These are phyloP conservation scores for Calliopsis andreniformis DNA, from an alignment of 1,140 invertebrate species.

Conservation along the genomic window DNA sequence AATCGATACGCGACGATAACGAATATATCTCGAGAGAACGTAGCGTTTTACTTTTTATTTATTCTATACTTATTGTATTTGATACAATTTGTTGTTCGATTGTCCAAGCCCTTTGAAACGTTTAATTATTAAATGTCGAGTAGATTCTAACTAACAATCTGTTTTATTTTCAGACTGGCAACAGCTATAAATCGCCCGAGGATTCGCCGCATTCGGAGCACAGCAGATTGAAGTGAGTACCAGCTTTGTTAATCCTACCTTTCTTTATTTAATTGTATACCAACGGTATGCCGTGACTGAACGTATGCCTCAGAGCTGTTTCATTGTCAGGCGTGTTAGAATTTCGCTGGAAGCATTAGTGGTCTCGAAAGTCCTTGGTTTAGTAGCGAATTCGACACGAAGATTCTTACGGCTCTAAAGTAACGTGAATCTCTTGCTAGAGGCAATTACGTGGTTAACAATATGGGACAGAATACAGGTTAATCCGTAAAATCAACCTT, in stretches of 20 bases:
- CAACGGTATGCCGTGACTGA: too few species aligned
- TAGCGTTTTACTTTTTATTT: too few species aligned
- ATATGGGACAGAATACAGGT: neutral
- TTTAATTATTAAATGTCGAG: too few species aligned
- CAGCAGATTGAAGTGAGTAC: constrained; percentile 77
- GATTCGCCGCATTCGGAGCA: constrained; percentile 73
- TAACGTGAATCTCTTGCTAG: constrained; percentile 14
- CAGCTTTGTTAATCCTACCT: constrained; percentile 27
- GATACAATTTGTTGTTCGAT: too few species aligned
- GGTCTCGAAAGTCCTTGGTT: neutral
- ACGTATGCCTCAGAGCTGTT: too few species aligned
- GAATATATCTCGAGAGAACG: too few species aligned
- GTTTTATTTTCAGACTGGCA: constrained; percentile 72
- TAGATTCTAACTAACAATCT: constrained; percentile 34
- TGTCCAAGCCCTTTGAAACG: too few species aligned
- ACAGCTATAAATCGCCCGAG: constrained; percentile 75
- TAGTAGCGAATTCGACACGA: neutral
- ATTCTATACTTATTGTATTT: too few species aligned
- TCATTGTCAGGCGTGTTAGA: constrained; percentile 1
- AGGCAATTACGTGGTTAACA: constrained; percentile 15
- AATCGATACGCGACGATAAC: too few species aligned
- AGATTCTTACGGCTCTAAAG: neutral
- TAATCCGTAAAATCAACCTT: constrained; percentile 7
- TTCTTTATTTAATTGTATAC: constrained; percentile 21
- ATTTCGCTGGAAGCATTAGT: constrained; percentile 16